Conservation (phyloP, 2,797 vertebrate species). For the Lithobates pipiens region DNA sequence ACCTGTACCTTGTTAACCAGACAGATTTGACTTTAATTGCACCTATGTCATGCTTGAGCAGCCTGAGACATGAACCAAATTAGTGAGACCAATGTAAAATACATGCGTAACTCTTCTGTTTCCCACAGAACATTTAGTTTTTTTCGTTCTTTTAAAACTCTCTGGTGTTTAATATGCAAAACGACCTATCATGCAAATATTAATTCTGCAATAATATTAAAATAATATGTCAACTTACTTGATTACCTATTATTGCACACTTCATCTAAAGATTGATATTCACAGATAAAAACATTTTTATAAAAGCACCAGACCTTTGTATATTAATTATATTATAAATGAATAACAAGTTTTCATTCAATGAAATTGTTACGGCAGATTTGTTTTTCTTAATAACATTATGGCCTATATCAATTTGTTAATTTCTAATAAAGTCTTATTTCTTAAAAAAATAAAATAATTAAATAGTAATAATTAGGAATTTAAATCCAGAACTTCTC, state of each 20-base stretch:
- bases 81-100: no score
- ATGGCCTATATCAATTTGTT: not conserved
- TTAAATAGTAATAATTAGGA: constrained; percentile 30
- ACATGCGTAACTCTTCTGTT: not conserved
- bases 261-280: not conserved
- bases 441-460: not conserved
- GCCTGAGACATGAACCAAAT: no score
- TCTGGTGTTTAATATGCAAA: not conserved
- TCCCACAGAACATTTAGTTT: not conserved
- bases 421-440: constrained; percentile 41
- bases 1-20: no score
- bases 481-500: constrained; percentile 49
- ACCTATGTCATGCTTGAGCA: no score
- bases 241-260: not conserved
- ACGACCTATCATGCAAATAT: not conserved
- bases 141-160: not conserved
- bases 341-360: constrained; percentile 34
- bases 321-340: constrained; percentile 26
- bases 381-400: constrained; percentile 20
- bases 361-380: constrained; percentile 26
- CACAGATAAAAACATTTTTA: constrained; percentile 26
- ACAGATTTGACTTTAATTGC: no score
- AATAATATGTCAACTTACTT: constrained; percentile 13
- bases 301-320: not conserved
- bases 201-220: not conserved